These are phyloP conservation scores for Eulemur mongoz DNA, from an alignment of 2,797 vertebrate genomes.

Conservation along the genomic window DNA sequence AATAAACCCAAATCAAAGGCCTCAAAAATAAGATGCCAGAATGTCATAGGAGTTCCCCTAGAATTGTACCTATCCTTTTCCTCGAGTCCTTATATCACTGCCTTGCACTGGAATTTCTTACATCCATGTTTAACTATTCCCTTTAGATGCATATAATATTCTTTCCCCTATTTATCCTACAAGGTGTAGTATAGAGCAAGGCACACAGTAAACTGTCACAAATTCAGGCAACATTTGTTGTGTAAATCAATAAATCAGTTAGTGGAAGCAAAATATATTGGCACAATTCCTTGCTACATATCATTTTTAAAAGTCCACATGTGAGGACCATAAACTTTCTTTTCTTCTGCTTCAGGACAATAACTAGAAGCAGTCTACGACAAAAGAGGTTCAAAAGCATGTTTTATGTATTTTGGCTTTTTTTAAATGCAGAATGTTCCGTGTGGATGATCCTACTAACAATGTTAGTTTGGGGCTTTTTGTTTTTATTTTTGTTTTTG, in stretches of 20 bases:
- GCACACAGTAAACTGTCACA: not conserved
- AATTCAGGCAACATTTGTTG: not conserved
- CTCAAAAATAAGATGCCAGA: not conserved
- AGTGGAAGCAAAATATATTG: not conserved
- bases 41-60: not conserved
- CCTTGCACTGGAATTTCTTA: not conserved
- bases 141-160: not conserved
- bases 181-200: not conserved
- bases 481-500: not conserved
- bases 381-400: not conserved
- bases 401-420: not conserved
- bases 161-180: not conserved
- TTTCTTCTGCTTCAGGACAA: not conserved
- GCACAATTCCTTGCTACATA: not conserved
- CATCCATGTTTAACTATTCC: not conserved
- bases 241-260: not conserved
- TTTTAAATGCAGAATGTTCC: not conserved
- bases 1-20: not conserved
- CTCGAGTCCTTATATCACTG: not conserved
- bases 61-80: not conserved
- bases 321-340: not conserved
- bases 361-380: not conserved
- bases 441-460: not conserved
- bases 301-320: not conserved
- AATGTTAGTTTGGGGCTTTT: conserved; percentile 13